Base-by-base conservation (phyloP, 2,113 vertebrate genomes). In the Laticauda colubrina region DNA sequence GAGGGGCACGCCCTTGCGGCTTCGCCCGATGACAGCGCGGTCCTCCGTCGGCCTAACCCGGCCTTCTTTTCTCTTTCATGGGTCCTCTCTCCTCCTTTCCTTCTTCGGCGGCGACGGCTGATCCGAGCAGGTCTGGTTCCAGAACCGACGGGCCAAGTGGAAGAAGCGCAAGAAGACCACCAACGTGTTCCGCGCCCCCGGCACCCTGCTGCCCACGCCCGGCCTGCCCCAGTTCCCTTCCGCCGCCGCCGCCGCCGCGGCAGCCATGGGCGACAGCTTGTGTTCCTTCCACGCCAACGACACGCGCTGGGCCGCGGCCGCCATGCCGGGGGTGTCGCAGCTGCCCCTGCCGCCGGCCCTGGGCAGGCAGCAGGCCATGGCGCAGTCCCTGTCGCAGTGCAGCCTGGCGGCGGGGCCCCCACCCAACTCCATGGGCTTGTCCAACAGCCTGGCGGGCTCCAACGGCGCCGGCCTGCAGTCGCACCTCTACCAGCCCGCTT, bases 151-250 rank as follows among this genome's bases (percentile, higher is more conserved):
- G 21, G 99, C 99, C 24, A 99, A 99, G 97, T 99, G 99, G 99
- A 99, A 99, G 98, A 99, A 99, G 93, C 98, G 99, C 96, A 99
- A 99, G 98, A 99, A 99, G 99, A 99, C 99, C 61, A 99, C 99
- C 88, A 99, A 99, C 86, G 98, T 99, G 48, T 99, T 99, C 97
- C 98, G 99, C 54, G 95, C 99, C 10, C 99, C 99, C 1, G 99
- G 99, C n/a, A 99, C 99, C 34, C 97, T 99, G 96, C 97, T 99
- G 94, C 99, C 99, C 21, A 99, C 99, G 0, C 98, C 98, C 34
- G 98, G 99, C 94, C 96, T 99, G 96, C 98, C 98, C 10, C 97
- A 98, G 97, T 99, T 99, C 96, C 99, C 98, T n/a, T 98, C 98
- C 1, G 98, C 98, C 15, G 97, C 98, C 34, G 98, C 98, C 6